Evolutionary conservation across 2,888 invertebrate genomes (phyloP), one percentile per base, ranked within the genome.

Genomic region (Polymixis lichenea): DNA sequence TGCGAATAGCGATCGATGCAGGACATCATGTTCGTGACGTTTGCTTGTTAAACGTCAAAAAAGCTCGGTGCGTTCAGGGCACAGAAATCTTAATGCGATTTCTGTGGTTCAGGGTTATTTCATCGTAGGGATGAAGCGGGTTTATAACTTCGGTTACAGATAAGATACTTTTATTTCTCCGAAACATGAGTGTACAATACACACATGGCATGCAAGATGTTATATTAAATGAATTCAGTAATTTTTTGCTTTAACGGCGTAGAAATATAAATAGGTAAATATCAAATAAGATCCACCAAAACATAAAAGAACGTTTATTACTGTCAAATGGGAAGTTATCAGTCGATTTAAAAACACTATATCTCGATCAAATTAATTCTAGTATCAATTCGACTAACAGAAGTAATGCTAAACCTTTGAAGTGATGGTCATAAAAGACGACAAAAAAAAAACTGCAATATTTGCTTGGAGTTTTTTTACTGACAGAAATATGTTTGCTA

Each of bases 1-100:
- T 8, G 46, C 28, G 32, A 38, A 60, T 60, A 60, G 28, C 19
- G 58, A 58, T 46, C 58, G 68, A 77, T 77, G 17, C 7, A 38
- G 32, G 58, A 65, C 49, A 51, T 56, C 15, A 19, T 51, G 43
- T 22, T 53, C 15, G 56, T 69, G 77, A 51, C 9, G 51, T 68
- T 56, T 43, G 17, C 8, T 25, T 8, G 11, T 46, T 32, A 25
- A 22, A 60, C n/a, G 43, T 72, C 19, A 17, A 49, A 19, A n/a
- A 8, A 46, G 28, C 15, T 17, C 11, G 22, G 17, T n/a, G n/a
- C n/a, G n/a, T n/a, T n/a, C n/a, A n/a, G n/a, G n/a, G n/a, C n/a
- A n/a, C n/a, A n/a, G n/a, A n/a, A n/a, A n/a, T n/a, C n/a, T n/a
- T n/a, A n/a, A n/a, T n/a, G n/a, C n/a, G n/a, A n/a, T n/a, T n/a